Evolutionary conservation across 2,113 vertebrate genomes (phyloP), one percentile per base, ranked within the genome.

Genomic region (Ardeotis arabs): DNA sequence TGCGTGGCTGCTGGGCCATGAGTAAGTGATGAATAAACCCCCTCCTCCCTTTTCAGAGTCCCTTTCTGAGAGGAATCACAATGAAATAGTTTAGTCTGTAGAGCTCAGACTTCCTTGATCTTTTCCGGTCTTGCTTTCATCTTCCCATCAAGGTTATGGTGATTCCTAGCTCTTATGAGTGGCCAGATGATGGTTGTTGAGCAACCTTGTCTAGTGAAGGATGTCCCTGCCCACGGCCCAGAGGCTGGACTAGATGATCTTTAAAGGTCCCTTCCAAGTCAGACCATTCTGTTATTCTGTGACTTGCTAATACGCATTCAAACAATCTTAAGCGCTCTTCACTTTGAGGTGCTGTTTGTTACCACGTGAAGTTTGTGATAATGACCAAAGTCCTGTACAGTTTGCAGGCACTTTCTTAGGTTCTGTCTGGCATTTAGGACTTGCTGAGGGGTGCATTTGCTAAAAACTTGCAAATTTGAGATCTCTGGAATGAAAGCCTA

Each of bases 31-130:
- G 53, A 83, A 93, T 78, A 88, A 15, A 3, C 16, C 5, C 7
- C 17, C 13, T 27, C 17, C 25, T 12, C 6, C 24, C 49, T 86
- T 55, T 91, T 74, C 88, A 77, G 60, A 47, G 72, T 90, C 50
- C 59, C 14, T 77, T 73, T 93, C 55, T 83, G 41, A 77, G 81
- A 75, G 44, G 27, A 12, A 56, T 93, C 70, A 72, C 73, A 76
- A 63, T 77, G 31, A 70, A 70, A 59, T 39, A 67, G 92, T 95
- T 96, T 70, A 95, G 89, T 95, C 92, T 92, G 33, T 27, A 90
- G 68, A 77, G 29, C 56, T 94, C 82, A 63, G 67, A 70, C 72
- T 91, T 94, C 87, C 70, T 87, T 62, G 14, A 64, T 67, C 33
- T 87, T 88, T 94, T 94, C 84, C 1, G 1, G n/a, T 74, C 52